These are phyloP conservation scores for Eupithecia subumbrata DNA, from an alignment of 2,888 invertebrate species.

Conservation along the genomic window DNA sequence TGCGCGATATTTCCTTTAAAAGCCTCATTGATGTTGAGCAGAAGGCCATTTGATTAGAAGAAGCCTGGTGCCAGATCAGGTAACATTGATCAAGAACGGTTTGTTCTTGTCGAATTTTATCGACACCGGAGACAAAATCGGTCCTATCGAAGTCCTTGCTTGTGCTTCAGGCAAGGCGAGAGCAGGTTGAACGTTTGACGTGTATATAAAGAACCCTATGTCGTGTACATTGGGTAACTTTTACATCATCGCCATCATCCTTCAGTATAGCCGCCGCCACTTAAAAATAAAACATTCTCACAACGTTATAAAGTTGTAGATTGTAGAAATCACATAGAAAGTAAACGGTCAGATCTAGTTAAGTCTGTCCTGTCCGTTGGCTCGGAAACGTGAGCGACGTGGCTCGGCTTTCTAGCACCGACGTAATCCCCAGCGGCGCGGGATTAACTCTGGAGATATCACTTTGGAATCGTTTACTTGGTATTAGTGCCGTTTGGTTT, in stretches of 20 bases:
- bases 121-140: neutral
- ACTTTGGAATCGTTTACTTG: constrained; percentile 5
- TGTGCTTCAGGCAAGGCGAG: neutral
- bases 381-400: constrained; percentile 1
- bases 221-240: too few relatives aligned
- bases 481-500: neutral
- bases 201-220: too few relatives aligned
- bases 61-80: neutral
- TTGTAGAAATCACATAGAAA: neutral
- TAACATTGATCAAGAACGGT: neutral
- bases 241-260: too few relatives aligned
- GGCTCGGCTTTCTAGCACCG: constrained; percentile 5
- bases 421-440: neutral
- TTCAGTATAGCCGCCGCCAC: too few relatives aligned
- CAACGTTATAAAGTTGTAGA: neutral
- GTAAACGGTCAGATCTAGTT: neutral
- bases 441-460: constrained; percentile 3
- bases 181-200: neutral
- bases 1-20: neutral
- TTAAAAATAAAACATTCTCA: neutral
- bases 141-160: neutral
- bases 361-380: constrained; percentile 1
- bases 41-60: neutral
- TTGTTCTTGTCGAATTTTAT: neutral
- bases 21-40: neutral